Evolutionary conservation across 2,888 invertebrate species (phyloP).

Genomic region (Megalurothrips usitatus): DNA sequence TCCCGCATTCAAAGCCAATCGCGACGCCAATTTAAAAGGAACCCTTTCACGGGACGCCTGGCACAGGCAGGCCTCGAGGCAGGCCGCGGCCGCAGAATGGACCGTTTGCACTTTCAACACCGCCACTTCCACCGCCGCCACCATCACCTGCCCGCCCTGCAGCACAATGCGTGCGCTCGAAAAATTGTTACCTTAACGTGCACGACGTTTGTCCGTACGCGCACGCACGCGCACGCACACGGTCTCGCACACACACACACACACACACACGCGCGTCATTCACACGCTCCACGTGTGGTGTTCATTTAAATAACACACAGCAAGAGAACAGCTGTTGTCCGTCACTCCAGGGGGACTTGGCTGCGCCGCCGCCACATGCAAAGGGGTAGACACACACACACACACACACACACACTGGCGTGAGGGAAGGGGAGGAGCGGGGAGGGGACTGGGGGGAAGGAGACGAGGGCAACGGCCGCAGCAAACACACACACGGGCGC

Average conservation of each 20-base stretch:
- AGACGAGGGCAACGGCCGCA: conserved; percentile 8
- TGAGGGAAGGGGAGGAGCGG: background rate
- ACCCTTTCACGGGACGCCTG: too few relatives aligned
- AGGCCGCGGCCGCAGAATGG: too few relatives aligned
- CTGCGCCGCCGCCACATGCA: conserved; percentile 2
- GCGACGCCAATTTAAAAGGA: too few relatives aligned
- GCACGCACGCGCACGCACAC: background rate
- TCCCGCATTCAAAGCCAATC: too few relatives aligned
- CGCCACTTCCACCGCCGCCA: too few relatives aligned
- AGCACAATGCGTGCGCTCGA: too few relatives aligned
- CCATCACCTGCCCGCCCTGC: too few relatives aligned
- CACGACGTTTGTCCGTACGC: background rate
- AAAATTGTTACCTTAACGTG: too few relatives aligned
- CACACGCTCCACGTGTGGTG: conserved; percentile 23
- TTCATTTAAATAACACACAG: conserved; percentile 27
- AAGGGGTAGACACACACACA: background rate
- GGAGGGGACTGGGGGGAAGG: background rate
- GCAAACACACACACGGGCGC: background rate
- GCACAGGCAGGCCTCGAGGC: too few relatives aligned
- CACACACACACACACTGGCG: background rate
- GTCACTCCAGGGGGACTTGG: conserved; percentile 13
- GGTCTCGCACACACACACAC: background rate
- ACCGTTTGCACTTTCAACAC: too few relatives aligned
- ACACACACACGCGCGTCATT: background rate
- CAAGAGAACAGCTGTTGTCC: conserved; percentile 15